A percentile compares a stretch with the other conserved stretches of the same genome.
Conservation (phyloP, 2,797 vertebrate genomes). For the Liparis tanakae region DNA sequence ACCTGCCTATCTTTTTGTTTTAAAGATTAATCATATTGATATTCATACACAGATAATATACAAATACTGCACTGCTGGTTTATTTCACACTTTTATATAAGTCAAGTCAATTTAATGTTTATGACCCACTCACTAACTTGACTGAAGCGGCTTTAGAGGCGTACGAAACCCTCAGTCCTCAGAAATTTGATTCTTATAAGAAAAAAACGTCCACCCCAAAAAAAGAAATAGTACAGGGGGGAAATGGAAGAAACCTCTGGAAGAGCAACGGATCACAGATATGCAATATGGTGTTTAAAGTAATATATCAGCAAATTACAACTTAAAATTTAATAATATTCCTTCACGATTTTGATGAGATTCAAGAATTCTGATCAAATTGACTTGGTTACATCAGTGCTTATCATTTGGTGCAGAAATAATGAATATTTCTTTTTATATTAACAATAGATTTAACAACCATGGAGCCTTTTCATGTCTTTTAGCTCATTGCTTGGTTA, state of each 20-base stretch:
- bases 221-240: no score
- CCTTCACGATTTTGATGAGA: neutral
- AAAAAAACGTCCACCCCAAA: neutral
- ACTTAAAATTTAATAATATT: neutral
- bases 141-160: neutral
- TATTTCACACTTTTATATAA: no score
- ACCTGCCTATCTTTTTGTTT: neutral
- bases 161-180: neutral
- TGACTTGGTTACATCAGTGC: neutral
- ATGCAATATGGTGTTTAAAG: no score
- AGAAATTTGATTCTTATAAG: neutral
- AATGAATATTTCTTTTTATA: neutral
- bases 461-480: neutral
- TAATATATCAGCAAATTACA: neutral
- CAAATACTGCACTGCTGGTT: no score
- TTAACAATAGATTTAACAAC: neutral
- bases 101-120: neutral
- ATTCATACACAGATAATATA: no score
- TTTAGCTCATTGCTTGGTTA: neutral
- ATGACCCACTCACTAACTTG: neutral
- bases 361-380: neutral
- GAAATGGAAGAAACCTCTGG: neutral
- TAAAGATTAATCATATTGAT: no score
- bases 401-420: neutral
- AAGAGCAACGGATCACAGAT: neutral